Evolutionary conservation across 2,888 invertebrate species (phyloP).

Genomic region (Rhyacophila evoluta): DNA sequence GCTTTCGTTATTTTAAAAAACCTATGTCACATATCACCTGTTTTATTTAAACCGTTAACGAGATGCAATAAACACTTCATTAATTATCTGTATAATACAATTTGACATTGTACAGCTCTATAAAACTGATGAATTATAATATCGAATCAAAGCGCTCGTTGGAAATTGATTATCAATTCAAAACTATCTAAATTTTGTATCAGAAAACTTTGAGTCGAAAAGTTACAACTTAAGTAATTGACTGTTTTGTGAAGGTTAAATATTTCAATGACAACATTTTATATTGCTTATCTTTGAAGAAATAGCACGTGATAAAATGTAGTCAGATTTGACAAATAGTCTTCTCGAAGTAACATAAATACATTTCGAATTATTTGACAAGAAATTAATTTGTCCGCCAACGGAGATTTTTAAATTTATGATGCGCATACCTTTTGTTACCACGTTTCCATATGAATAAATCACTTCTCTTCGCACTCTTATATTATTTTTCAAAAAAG

Average conservation of each 20-base stretch:
- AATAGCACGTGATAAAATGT: neutral
- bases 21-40: too few relatives aligned
- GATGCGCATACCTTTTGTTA: neutral
- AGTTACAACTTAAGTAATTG: too few relatives aligned
- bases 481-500: too few relatives aligned
- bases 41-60: too few relatives aligned
- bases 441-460: neutral
- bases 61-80: too few relatives aligned
- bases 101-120: neutral
- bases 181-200: too few relatives aligned
- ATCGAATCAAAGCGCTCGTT: too few relatives aligned
- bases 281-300: neutral
- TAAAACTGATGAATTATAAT: too few relatives aligned
- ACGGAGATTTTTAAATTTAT: neutral
- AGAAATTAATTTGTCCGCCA: neutral
- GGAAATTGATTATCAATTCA: too few relatives aligned
- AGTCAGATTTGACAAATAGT: neutral
- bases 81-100: too few relatives aligned
- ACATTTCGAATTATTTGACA: neutral
- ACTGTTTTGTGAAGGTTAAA: neutral
- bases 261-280: neutral
- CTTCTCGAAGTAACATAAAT: neutral
- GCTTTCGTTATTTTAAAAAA: too few relatives aligned
- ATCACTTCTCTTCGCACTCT: neutral
- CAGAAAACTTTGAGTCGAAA: too few relatives aligned